Percentiles rank a stretch among this genome's conserved stretches.
Evolutionary conservation across 2,113 vertebrate genomes (phyloP).

Genomic region (Spermophilus dauricus): DNA sequence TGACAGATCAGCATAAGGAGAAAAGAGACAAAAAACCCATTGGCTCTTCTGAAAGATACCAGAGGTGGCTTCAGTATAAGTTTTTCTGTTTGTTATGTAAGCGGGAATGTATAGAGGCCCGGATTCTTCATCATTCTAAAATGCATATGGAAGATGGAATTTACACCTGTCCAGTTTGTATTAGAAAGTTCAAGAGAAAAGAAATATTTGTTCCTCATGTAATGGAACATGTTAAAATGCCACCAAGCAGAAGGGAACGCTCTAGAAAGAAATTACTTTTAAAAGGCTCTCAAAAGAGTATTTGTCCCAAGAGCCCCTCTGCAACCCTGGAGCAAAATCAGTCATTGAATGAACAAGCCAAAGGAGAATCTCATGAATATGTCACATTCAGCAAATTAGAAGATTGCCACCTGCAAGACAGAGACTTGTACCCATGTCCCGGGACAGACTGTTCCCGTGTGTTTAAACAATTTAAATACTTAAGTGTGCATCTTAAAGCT

Average conservation of each 20-base stretch:
- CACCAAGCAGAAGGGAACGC: conserved; percentile 86
- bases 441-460: conserved; percentile 93
- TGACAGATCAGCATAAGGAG: conserved; percentile 85
- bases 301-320: conserved; percentile 82
- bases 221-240: conserved; percentile 94
- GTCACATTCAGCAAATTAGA: conserved; percentile 94
- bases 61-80: conserved; percentile 93
- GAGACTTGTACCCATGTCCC: conserved; percentile 96
- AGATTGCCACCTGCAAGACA: conserved; percentile 94
- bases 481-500: conserved; percentile 96
- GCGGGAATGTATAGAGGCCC: conserved; percentile 92
- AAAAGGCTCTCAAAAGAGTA: conserved; percentile 83
- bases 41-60: conserved; percentile 91
- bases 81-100: conserved; percentile 96
- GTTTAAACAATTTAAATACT: conserved; percentile 98
- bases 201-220: conserved; percentile 95
- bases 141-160: conserved; percentile 93
- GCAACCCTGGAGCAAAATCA: conserved; percentile 83
- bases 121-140: conserved; percentile 96
- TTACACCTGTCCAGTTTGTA: conserved; percentile 96
- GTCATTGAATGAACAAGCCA: conserved; percentile 88
- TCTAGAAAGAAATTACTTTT: conserved; percentile 89
- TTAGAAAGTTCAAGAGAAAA: conserved; percentile 93
- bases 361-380: conserved; percentile 90
- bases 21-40: conserved; percentile 89